These are phyloP conservation scores for Tragelaphus buxtoni DNA, from an alignment of 2,113 vertebrate genomes.

Conservation along the genomic window DNA sequence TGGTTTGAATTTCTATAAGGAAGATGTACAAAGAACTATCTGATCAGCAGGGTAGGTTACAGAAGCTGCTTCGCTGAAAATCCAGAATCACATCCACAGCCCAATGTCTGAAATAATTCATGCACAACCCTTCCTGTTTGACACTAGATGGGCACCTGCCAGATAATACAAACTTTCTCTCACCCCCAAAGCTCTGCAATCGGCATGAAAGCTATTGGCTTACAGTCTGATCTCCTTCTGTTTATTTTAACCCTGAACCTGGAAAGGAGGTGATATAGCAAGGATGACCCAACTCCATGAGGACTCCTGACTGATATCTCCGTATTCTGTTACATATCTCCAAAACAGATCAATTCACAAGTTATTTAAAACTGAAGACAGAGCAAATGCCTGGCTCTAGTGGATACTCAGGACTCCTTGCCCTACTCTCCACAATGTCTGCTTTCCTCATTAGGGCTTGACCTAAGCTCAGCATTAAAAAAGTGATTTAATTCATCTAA, in stretches of 20 bases:
- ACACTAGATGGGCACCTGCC: background rate
- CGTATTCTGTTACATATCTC: background rate
- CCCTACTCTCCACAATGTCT: background rate
- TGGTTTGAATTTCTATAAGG: slow-evolving; percentile 60
- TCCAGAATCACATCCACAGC: background rate
- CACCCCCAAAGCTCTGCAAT: slow-evolving; percentile 10
- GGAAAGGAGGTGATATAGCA: background rate
- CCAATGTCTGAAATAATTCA: slow-evolving; percentile 29
- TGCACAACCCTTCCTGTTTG: background rate
- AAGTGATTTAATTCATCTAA: background rate
- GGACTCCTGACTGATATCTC: background rate
- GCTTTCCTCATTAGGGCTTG: slow-evolving; percentile 2
- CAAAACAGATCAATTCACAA: background rate
- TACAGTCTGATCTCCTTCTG: background rate
- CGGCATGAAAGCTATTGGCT: background rate
- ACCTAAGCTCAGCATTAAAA: background rate
- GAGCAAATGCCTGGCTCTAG: background rate
- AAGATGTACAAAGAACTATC: slow-evolving; percentile 35
- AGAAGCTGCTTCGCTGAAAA: background rate
- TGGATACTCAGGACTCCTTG: background rate
- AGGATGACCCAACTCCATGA: background rate
- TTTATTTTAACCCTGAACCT: background rate
- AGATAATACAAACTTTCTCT: slow-evolving; percentile 15
- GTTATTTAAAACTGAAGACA: background rate
- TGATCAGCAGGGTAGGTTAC: background rate